Evolutionary conservation across 2,797 vertebrate genomes (phyloP), one percentile per base, ranked within the genome.

Genomic region (Allobates femoralis): DNA sequence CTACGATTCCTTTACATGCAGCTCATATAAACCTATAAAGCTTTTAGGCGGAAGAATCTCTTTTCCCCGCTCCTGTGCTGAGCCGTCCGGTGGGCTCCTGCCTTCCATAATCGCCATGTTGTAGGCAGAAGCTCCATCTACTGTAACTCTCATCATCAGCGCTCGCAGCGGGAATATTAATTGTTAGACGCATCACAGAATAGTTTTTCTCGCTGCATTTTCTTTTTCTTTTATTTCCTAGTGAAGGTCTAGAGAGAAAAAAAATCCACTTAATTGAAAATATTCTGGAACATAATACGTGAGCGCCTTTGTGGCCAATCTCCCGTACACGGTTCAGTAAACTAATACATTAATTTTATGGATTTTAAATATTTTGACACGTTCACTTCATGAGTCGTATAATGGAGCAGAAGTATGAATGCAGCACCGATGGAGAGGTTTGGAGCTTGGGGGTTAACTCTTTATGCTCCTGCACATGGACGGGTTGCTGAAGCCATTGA

Each of bases 301-400:
- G 41, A 46, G 41, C 7, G 41, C 11, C 41, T 11, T 46, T 34
- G 21, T 16, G 46, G 30, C n/a, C 53, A 62, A 50, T 41, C 55
- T 10, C 11, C 41, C 53, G 62, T 51, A 19, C 83, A 23, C 41
- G 53, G 37, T 5, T 51, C 73, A 84, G n/a, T 77, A 62, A 64
- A 26, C 37, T 46, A 64, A 62, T 62, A 34, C 32, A 84, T 64
- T 76, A 14, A 51, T 66, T 84, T 84, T 53, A 50, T 60, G 37
- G 26, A 14, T 50, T 28, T 23, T 66, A 64, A 41, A 50, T 28
- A 46, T 62, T 34, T 18, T 0, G 4, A 50, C 30, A 10, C 32
- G 53, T 64, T 18, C 34, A 18, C 12, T 41, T 46, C 23, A 26
- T 21, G 21, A 58, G n/a, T 18, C 2, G 23, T 30, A 10, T 28